Conservation (phyloP, 2,888 invertebrate species). For the Tethea ocularis region DNA sequence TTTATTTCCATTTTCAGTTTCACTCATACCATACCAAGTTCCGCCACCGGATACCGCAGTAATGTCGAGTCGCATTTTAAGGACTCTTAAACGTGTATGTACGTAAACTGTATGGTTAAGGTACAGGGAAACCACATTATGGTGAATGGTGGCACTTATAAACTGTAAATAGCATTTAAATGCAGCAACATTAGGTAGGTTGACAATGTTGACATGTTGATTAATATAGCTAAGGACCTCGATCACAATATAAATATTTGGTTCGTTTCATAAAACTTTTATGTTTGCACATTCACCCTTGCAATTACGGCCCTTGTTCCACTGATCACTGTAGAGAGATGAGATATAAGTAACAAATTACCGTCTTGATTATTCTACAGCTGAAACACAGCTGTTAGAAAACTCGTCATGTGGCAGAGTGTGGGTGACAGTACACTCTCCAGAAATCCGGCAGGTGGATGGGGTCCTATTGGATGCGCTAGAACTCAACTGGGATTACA, state of each 20-base stretch:
- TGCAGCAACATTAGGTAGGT: neutral
- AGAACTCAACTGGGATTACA: slow-evolving; percentile 80
- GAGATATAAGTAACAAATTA: no score
- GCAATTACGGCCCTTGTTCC: no score
- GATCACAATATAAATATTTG: no score
- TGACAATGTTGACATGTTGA: no score
- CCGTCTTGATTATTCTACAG: slow-evolving; percentile 24
- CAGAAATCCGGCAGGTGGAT: slow-evolving; percentile 47
- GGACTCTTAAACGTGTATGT: slow-evolving; percentile 78
- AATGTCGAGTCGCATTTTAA: slow-evolving; percentile 67
- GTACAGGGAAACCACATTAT: neutral
- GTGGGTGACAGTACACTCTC: slow-evolving; percentile 76
- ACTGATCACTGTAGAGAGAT: no score
- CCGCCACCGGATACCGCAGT: slow-evolving; percentile 56
- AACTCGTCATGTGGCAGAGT: slow-evolving; percentile 73
- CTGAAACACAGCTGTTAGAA: slow-evolving; percentile 59
- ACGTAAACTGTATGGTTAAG: slow-evolving; percentile 59
- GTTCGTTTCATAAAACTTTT: no score
- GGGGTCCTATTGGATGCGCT: slow-evolving; percentile 61
- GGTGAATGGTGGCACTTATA: slow-evolving; percentile 18
- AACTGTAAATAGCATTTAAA: neutral
- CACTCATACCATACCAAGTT: slow-evolving; percentile 55
- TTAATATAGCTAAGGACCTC: no score
- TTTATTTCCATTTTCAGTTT: slow-evolving; percentile 59
- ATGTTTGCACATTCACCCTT: no score